phyloP scores from a whole-genome alignment of 2,797 vertebrate species.

The Okamejei kenojei region DNA sequence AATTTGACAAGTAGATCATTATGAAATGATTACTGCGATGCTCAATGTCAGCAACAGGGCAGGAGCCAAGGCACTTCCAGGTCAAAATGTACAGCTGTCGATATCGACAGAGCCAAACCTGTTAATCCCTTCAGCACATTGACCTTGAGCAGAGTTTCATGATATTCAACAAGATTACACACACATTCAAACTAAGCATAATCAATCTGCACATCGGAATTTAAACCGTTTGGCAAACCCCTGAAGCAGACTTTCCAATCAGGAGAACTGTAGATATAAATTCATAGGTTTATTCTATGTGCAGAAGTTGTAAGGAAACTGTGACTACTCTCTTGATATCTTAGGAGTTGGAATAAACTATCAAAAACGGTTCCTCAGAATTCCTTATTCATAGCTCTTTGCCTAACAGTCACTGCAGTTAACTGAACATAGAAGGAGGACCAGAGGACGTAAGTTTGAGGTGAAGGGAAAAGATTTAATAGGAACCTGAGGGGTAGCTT shows the following conservation, averaged over 20 bases:
- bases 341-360: background rate
- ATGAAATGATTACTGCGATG: background rate
- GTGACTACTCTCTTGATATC: background rate
- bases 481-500: too few relatives aligned
- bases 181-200: background rate
- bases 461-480: too few relatives aligned
- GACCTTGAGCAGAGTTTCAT: too few relatives aligned
- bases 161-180: background rate
- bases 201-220: background rate
- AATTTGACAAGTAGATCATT: constrained; percentile 3
- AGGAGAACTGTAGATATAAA: background rate
- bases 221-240: background rate
- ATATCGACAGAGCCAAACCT: background rate
- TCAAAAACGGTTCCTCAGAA: background rate
- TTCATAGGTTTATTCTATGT: background rate
- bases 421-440: too few relatives aligned
- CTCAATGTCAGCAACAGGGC: background rate
- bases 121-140: background rate
- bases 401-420: background rate
- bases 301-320: background rate
- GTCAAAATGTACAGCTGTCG: background rate
- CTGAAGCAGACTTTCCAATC: background rate
- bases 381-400: background rate
- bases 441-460: too few relatives aligned
- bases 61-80: background rate